These are phyloP conservation scores for Drosophila hawaiiensis DNA, from an alignment of 2,888 invertebrate genomes.

Conservation along the genomic window DNA sequence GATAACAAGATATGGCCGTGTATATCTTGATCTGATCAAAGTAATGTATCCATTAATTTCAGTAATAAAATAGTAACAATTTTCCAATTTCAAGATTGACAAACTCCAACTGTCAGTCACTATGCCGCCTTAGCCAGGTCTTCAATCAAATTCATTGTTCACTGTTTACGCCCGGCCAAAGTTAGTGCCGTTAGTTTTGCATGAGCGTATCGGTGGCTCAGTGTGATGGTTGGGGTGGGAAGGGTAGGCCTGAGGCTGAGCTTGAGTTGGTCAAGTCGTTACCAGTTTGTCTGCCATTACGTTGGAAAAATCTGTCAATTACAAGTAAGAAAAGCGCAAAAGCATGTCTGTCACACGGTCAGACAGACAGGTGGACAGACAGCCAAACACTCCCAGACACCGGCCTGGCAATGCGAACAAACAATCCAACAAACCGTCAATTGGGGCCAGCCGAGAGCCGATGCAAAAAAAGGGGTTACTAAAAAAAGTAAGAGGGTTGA, in stretches of 20 bases:
- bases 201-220: constrained; percentile 11
- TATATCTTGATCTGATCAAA: background rate
- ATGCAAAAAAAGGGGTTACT: background rate
- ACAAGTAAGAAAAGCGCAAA: constrained; percentile 74
- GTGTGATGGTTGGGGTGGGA: background rate
- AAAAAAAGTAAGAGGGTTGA: background rate
- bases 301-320: constrained; percentile 78
- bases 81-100: background rate
- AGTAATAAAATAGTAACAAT: background rate
- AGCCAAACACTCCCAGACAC: constrained; percentile 7
- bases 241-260: background rate
- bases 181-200: constrained; percentile 40
- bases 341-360: constrained; percentile 67
- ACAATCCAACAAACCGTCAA: constrained; percentile 27
- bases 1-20: background rate
- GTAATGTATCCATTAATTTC: background rate
- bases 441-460: constrained; percentile 2
- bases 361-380: background rate
- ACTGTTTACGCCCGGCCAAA: constrained; percentile 51
- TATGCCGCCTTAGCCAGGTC: constrained; percentile 1
- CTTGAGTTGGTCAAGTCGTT: constrained; percentile 52
- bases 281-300: constrained; percentile 72
- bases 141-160: constrained; percentile 49
- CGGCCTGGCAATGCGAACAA: constrained; percentile 19
- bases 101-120: background rate